Base-by-base conservation (phyloP, 1,140 invertebrate species). In the Drosophila azteca region DNA sequence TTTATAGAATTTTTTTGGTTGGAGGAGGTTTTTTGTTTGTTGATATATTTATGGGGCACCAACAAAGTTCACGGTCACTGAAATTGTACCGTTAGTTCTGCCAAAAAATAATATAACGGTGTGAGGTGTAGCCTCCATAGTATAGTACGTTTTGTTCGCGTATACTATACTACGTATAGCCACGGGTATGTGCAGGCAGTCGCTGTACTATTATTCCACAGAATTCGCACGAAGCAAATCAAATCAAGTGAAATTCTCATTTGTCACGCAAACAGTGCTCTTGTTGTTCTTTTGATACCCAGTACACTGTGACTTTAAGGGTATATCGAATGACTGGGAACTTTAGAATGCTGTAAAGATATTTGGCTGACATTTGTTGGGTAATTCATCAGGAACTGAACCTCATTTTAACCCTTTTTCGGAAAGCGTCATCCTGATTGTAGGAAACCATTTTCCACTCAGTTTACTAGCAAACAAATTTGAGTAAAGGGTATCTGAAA, bases 31-130 rank as follows among this genome's bases (percentile, higher is more conserved):
- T 57, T 52, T 48, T 58, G 59, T 58, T 79, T 74, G 69, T 24
- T 65, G 69, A 46, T 71, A 55, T 52, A 39, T 39, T 48, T 29
- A 77, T 52, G 74, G 45, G 39, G 39, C 46, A 29, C 45, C 59
- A 52, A 51, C 58, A 81, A 81, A 73, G 79, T 80, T 81, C 79
- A 81, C 51, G 72, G 78, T 77, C 77, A 66, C n/a, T 55, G 17
- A 9, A 44, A 69, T 9, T 59, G 65, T 75, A 75, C 72, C 61
- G 71, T 65, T 74, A 52, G 53, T 48, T 58, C 49, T 75, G 58
- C 72, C 66, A 69, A 75, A 75, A 75, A 72, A 20, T 9, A 39
- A 57, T 57, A 49, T 5, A 46, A 58, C 55, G 17, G 44, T 26
- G 9, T 17, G 26, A 46, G 35, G 17, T n/a, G 17, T 11, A 13